Base-by-base conservation (phyloP, 2,888 invertebrate species). In the Phania funesta region DNA sequence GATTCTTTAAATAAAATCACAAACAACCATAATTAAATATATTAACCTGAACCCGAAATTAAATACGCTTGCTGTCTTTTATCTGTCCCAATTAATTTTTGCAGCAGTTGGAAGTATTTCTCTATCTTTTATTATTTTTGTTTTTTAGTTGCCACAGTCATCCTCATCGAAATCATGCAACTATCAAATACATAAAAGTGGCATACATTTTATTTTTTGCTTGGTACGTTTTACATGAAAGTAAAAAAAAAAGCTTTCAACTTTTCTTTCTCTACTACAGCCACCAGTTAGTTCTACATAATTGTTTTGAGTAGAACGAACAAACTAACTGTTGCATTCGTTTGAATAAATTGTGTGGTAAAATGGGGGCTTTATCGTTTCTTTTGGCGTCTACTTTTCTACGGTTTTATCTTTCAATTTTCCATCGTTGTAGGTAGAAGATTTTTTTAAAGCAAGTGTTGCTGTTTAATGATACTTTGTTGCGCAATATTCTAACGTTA, bases 61-160 rank as follows among this genome's bases (percentile, higher is more conserved):
- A 65, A 78, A 78, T 78, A 62, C 64, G 50, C 68, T 77, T 64
- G 50, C 68, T 77, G 62, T 58, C 65, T 52, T 24, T 52, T 74
- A 70, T 74, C 58, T 82, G 82, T 78, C 64, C 78, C 78, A 82
- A 64, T 82, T 82, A 54, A 48, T 76, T 35, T 24, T 7, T 60
- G 35, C 48, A 52, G 44, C 56, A 50, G 32, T 11, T 16, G 38
- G 11, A 60, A 71, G 7, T 11, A 18, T 76, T 67, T 48, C 26
- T 32, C 22, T 54, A 32, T 32, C 35, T 46, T 54, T 50, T 20
- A 35, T 41, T 56, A 11, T 48, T 38, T 38, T 35, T n/a, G 11
- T 64, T 35, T 56, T 44, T 64, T 9, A 13, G 82, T 82, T 82
- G 82, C 78, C 78, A 75, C 82, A 82, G 74, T 74, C 74, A 82